Conservation (phyloP, 2,888 invertebrate genomes). For the Odontocolon sp. region DNA sequence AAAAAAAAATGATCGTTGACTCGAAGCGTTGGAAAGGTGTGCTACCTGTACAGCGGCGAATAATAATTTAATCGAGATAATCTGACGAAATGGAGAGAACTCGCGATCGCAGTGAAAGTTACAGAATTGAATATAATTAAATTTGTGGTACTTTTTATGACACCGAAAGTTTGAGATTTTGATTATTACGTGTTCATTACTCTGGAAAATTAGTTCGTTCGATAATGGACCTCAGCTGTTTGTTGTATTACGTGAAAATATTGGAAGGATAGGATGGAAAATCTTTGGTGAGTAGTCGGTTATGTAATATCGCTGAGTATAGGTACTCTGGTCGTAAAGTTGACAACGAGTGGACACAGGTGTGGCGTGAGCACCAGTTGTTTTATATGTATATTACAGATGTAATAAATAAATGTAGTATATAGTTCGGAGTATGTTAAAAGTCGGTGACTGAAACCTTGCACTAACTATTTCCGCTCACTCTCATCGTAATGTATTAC, state of each 20-base stretch:
- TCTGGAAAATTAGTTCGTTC: not conserved
- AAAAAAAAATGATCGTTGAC: not conserved
- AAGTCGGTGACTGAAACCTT: conserved; percentile 45
- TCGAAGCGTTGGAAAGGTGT: not conserved
- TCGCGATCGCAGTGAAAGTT: conserved; percentile 14
- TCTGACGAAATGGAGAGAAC: not conserved
- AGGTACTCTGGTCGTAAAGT: not conserved
- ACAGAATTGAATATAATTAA: not conserved
- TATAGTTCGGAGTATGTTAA: conserved; percentile 6
- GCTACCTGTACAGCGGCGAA: not conserved
- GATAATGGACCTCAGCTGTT: not conserved
- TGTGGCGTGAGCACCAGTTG: conserved; percentile 16
- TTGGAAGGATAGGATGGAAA: not conserved
- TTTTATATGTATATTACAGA: not conserved
- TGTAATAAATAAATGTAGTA: not conserved
- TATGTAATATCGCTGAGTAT: conserved; percentile 18
- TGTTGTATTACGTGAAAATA: not conserved
- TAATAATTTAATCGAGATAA: conserved; percentile 11
- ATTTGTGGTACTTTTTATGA: not conserved
- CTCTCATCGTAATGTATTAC: conserved; percentile 3
- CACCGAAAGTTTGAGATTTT: not conserved
- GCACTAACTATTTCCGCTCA: conserved; percentile 47
- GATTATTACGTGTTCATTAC: not conserved
- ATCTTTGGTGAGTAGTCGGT: conserved; percentile 1
- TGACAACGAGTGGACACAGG: conserved; percentile 33